A percentile compares a stretch with the other conserved stretches of the same genome.
phyloP scores from a whole-genome alignment of 2,113 vertebrate genomes.

The Brevimyrus niger region DNA sequence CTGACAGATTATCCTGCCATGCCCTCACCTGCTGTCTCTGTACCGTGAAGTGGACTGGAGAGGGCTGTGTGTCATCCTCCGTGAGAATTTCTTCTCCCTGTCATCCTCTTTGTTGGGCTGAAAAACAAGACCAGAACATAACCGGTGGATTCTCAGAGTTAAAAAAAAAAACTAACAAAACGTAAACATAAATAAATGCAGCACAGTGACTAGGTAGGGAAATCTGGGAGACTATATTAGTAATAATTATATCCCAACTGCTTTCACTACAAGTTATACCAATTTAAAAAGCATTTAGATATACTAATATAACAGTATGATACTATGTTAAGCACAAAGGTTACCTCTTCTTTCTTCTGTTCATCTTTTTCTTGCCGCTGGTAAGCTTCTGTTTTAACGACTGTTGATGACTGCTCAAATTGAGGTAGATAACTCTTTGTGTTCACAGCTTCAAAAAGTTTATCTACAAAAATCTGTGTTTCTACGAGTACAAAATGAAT shows the following conservation, averaged over 20 bases:
- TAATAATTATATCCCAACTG: neutral
- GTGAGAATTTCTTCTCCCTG: conserved; percentile 87
- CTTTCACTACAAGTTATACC: neutral
- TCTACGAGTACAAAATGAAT: conserved; percentile 60
- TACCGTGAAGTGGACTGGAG: conserved; percentile 83
- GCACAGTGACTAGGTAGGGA: neutral
- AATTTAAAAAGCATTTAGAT: neutral
- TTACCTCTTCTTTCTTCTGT: conserved; percentile 78
- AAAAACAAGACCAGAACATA: neutral
- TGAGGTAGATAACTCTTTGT: conserved; percentile 93
- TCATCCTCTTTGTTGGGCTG: conserved; percentile 84
- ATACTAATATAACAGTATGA: neutral
- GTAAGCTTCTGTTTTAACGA: conserved; percentile 71
- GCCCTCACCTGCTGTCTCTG: conserved; percentile 79
- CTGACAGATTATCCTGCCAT: neutral
- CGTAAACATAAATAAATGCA: neutral
- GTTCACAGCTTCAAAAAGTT: conserved; percentile 93
- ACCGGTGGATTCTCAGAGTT: neutral
- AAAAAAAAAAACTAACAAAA: neutral
- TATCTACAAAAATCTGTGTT: conserved; percentile 94
- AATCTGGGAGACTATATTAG: neutral
- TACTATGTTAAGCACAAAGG: neutral
- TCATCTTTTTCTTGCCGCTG: conserved; percentile 85
- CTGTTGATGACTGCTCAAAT: conserved; percentile 64
- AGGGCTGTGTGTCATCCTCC: conserved; percentile 87